Percentiles rank a stretch among this genome's conserved stretches.
Evolutionary conservation across 2,888 invertebrate species (phyloP).

Genomic region (Ormia ochracea): DNA sequence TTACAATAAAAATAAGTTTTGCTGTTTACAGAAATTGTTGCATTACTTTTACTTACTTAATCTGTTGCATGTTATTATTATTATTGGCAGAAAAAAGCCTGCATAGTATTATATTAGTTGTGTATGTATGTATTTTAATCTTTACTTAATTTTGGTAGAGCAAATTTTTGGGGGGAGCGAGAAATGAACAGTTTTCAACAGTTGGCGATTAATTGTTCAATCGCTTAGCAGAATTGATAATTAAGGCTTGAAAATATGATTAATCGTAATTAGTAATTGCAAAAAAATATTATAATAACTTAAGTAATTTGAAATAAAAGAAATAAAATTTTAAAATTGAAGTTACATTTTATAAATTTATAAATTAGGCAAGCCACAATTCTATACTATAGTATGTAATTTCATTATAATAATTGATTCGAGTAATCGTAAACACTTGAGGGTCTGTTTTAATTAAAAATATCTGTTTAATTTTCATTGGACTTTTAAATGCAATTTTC

Average conservation of each 20-base stretch:
- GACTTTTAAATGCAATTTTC: too few relatives aligned
- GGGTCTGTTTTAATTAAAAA: too few relatives aligned
- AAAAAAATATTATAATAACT: too few relatives aligned
- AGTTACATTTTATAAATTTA: too few relatives aligned
- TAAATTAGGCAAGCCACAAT: too few relatives aligned
- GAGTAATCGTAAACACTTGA: too few relatives aligned
- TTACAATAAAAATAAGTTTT: neutral
- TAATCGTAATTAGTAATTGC: neutral
- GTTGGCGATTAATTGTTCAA: slow-evolving; percentile 17
- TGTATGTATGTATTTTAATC: neutral
- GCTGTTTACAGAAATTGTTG: slow-evolving; percentile 31
- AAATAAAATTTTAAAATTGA: too few relatives aligned
- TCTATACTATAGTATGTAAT: too few relatives aligned
- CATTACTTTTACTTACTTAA: slow-evolving; percentile 60
- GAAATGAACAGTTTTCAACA: neutral
- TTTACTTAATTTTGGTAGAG: neutral
- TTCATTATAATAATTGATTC: too few relatives aligned
- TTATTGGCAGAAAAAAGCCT: slow-evolving; percentile 47
- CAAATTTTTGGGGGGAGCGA: neutral
- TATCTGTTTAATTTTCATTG: too few relatives aligned
- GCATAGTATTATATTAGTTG: slow-evolving; percentile 29
- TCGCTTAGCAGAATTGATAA: neutral
- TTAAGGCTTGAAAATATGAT: neutral
- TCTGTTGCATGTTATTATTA: slow-evolving; percentile 57
- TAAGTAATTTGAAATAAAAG: too few relatives aligned